These are phyloP conservation scores for Sakesphorus luctuosus DNA, from an alignment of 2,113 vertebrate species.

Conservation along the genomic window DNA sequence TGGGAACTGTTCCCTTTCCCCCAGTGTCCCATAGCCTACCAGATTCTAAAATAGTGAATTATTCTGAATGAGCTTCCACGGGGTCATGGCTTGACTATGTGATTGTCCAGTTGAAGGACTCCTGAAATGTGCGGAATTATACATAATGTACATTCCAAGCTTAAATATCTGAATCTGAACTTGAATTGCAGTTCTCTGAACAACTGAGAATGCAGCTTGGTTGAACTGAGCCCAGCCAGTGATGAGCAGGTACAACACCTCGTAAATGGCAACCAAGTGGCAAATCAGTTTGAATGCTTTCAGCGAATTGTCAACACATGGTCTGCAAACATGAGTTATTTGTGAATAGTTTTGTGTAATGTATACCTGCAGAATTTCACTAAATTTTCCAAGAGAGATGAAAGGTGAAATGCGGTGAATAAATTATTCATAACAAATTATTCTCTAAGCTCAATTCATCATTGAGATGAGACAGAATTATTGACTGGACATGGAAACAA, in stretches of 20 bases:
- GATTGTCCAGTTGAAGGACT: not conserved
- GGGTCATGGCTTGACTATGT: not conserved
- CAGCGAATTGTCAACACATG: not conserved
- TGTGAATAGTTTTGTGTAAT: not conserved
- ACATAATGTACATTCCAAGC: not conserved
- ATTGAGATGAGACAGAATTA: conserved; percentile 62
- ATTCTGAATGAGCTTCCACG: accelerated
- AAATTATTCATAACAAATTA: conserved; percentile 65
- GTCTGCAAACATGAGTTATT: not conserved
- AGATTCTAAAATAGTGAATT: not conserved
- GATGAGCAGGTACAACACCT: not conserved
- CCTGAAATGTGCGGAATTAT: not conserved
- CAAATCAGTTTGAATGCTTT: not conserved
- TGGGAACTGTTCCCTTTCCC: too few relatives aligned
- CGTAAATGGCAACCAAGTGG: not conserved
- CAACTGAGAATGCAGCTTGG: not conserved
- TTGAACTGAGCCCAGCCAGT: not conserved
- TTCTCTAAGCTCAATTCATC: conserved; percentile 52
- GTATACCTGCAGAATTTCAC: not conserved
- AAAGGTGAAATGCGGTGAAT: conserved; percentile 56
- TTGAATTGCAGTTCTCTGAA: not conserved
- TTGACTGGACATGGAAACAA: conserved; percentile 66
- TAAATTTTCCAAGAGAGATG: conserved; percentile 20
- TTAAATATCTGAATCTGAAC: not conserved
- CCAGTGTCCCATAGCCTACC: too few relatives aligned